phyloP scores from a whole-genome alignment of 2,113 vertebrate species.

The Callopanchax toddi region DNA sequence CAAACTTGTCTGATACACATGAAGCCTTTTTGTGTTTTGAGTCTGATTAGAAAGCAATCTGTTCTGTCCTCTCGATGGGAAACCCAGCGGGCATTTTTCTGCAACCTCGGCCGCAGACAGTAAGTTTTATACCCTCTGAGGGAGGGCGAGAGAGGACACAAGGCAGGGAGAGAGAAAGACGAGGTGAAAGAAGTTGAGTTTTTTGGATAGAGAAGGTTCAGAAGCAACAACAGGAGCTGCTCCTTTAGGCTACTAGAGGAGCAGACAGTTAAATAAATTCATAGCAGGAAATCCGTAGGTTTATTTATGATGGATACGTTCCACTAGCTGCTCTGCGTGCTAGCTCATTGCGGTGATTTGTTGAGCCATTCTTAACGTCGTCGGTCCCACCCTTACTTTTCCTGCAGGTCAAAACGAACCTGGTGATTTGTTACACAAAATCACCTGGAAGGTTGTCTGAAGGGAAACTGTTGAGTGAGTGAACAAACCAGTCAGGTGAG shows the following conservation, averaged over 20 bases:
- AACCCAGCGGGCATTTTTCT: slow-evolving; percentile 16
- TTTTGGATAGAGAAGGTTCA: neutral
- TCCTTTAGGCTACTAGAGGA: no score
- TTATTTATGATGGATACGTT: neutral
- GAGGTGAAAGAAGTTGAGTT: neutral
- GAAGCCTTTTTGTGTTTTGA: slow-evolving; percentile 23
- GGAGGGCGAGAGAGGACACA: slow-evolving; percentile 39
- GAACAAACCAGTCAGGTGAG: no score
- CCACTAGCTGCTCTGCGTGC: neutral
- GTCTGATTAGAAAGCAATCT: slow-evolving; percentile 45
- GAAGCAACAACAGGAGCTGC: no score
- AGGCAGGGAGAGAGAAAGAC: neutral
- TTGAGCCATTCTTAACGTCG: neutral
- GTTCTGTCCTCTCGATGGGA: slow-evolving; percentile 22
- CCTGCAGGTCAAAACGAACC: neutral
- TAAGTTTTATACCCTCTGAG: slow-evolving; percentile 56
- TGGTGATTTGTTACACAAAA: neutral
- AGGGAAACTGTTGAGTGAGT: neutral
- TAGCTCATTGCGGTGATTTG: neutral
- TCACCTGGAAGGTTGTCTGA: neutral
- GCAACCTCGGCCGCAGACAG: slow-evolving; percentile 19
- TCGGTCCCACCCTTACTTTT: neutral
- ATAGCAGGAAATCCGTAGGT: slow-evolving; percentile 2
- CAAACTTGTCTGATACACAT: slow-evolving; percentile 15
- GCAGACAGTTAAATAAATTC: no score